phyloP scores from a whole-genome alignment of 2,888 invertebrate species.

The Cephus runcator region DNA sequence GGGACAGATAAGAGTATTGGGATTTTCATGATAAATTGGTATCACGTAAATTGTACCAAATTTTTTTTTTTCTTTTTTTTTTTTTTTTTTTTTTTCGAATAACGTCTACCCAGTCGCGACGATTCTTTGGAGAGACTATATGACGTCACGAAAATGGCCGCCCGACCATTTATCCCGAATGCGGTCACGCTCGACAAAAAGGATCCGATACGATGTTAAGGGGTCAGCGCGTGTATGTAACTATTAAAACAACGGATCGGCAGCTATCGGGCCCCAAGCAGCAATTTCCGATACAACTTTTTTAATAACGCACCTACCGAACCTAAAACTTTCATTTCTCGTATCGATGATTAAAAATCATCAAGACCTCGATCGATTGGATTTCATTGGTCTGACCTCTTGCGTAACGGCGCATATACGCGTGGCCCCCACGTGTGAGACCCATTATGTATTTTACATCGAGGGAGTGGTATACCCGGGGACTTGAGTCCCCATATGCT shows the following conservation, averaged over 20 bases:
- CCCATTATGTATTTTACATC: background rate
- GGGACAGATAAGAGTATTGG: background rate
- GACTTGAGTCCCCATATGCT: background rate
- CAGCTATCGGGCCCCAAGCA: slow-evolving; percentile 1
- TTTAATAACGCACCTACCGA: slow-evolving; percentile 14
- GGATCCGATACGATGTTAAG: background rate
- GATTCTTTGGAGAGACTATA: background rate
- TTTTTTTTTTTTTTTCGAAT: background rate
- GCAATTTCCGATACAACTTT: slow-evolving; percentile 15
- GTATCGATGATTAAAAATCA: slow-evolving; percentile 18
- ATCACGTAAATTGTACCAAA: background rate
- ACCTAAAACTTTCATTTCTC: slow-evolving; percentile 17
- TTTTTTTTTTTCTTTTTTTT: background rate
- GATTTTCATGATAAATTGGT: background rate
- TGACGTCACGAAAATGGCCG: background rate
- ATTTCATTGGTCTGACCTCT: slow-evolving; percentile 2
- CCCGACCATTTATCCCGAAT: background rate
- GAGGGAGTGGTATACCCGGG: background rate
- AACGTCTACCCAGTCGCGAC: background rate
- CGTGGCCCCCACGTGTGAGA: background rate
- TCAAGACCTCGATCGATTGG: slow-evolving; percentile 16
- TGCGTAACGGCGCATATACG: slow-evolving; percentile 2
- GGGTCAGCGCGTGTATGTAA: background rate
- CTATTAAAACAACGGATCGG: slow-evolving; percentile 12
- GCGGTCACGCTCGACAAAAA: background rate